Evolutionary conservation across 2,888 invertebrate genomes (phyloP).

Genomic region (Luperina testacea): DNA sequence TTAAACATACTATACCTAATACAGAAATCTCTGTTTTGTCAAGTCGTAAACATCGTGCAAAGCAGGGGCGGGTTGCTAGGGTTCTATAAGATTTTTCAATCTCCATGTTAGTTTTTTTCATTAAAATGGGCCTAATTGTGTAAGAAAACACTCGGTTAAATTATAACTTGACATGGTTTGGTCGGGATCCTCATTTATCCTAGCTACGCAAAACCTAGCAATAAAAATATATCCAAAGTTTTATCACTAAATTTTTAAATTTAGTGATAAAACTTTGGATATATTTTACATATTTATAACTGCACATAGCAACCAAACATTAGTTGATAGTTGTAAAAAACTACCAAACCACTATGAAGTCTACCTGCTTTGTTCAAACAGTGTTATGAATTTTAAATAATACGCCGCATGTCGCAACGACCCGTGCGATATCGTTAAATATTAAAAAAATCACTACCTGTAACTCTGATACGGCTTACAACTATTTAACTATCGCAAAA

Average conservation of each 20-base stretch:
- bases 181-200: no score
- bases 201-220: background rate
- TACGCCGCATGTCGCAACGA: slow-evolving; percentile 80
- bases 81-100: background rate
- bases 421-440: slow-evolving; percentile 81
- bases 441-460: slow-evolving; percentile 82
- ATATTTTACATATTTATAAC: background rate
- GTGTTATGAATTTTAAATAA: slow-evolving; percentile 77
- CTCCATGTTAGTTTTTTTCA: background rate
- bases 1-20: no score
- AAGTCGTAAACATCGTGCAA: no score
- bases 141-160: background rate
- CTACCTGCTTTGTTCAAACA: slow-evolving; percentile 77
- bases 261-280: no score
- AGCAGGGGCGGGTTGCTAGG: no score
- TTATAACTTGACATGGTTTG: background rate
- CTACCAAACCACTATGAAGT: slow-evolving; percentile 61
- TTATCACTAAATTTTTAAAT: background rate
- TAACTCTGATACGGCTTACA: slow-evolving; percentile 68
- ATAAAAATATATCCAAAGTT: background rate
- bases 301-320: slow-evolving; percentile 20
- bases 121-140: background rate
- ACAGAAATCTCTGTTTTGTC: no score
- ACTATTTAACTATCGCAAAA: slow-evolving; percentile 51
- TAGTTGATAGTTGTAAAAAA: slow-evolving; percentile 35